These are phyloP conservation scores for Andrena haemorrhoa DNA, from an alignment of 2,888 invertebrate genomes.

Conservation along the genomic window DNA sequence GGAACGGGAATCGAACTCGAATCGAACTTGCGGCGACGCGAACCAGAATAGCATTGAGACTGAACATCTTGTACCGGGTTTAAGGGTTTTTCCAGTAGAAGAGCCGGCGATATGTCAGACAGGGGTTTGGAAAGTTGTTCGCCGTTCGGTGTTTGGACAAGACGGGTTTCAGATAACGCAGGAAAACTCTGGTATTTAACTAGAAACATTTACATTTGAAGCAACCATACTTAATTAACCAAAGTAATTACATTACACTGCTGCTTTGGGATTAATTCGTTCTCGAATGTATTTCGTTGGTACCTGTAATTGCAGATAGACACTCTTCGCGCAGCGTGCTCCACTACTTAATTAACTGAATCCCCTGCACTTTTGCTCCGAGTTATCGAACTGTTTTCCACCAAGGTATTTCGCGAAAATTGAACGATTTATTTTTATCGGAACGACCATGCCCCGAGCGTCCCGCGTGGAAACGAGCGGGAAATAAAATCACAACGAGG, in stretches of 20 bases:
- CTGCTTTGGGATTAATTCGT: slow-evolving; percentile 10
- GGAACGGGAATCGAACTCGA: neutral
- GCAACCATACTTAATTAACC: neutral
- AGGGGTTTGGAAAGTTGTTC: neutral
- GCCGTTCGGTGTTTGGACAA: neutral
- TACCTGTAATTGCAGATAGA: neutral
- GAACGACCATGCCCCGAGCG: neutral
- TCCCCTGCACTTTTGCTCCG: neutral
- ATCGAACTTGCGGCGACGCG: neutral
- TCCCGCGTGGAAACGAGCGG: slow-evolving; percentile 3
- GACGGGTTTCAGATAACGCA: neutral
- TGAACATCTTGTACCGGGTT: neutral
- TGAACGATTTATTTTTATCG: slow-evolving; percentile 25
- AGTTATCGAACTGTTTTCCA: slow-evolving; percentile 7
- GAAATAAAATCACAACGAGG: slow-evolving; percentile 42
- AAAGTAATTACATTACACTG: neutral
- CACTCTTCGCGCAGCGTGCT: neutral
- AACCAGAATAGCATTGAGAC: neutral
- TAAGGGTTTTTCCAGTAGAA: neutral
- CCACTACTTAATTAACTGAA: slow-evolving; percentile 11
- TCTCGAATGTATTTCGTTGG: slow-evolving; percentile 12
- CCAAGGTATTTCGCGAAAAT: slow-evolving; percentile 1
- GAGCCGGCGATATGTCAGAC: neutral
- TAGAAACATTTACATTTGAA: neutral
- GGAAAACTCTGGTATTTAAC: neutral